Conservation (phyloP, 2,113 vertebrate genomes). For the Chitala chitala region DNA sequence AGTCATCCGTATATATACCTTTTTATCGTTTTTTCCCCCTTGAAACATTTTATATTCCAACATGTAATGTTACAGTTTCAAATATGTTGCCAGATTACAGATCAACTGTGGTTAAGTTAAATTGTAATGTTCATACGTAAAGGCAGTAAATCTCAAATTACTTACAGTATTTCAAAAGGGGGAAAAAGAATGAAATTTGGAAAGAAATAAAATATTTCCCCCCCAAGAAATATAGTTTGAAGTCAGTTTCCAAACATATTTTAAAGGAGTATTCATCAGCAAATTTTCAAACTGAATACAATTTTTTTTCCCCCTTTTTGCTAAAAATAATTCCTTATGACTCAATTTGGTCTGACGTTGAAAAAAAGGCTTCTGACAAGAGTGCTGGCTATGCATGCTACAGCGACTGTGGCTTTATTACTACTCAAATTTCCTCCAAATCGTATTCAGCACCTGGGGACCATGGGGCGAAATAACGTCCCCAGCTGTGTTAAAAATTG, state of each 20-base stretch:
- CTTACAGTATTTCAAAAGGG: no score
- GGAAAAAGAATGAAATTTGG: no score
- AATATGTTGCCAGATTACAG: no score
- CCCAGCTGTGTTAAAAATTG: neutral
- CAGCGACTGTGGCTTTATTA: neutral
- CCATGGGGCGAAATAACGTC: neutral
- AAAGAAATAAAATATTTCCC: neutral
- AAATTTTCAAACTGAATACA: conserved; percentile 10
- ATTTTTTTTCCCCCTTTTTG: neutral
- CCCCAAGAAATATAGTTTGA: neutral
- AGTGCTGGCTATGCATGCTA: neutral
- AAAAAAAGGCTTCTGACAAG: conserved; percentile 7
- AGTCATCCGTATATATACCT: no score
- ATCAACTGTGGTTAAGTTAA: no score
- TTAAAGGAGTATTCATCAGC: conserved; percentile 9
- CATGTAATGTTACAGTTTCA: no score
- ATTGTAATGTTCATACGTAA: no score
- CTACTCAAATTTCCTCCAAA: conserved; percentile 10
- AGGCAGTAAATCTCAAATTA: no score
- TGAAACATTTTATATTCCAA: no score
- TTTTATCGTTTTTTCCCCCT: no score
- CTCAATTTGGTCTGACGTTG: neutral
- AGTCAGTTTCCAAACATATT: neutral
- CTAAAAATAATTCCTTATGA: conserved; percentile 16
- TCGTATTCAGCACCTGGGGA: neutral